Percentiles rank a stretch among this genome's conserved stretches.
phyloP scores from a whole-genome alignment of 1,140 invertebrate species.

The Limonius californicus region DNA sequence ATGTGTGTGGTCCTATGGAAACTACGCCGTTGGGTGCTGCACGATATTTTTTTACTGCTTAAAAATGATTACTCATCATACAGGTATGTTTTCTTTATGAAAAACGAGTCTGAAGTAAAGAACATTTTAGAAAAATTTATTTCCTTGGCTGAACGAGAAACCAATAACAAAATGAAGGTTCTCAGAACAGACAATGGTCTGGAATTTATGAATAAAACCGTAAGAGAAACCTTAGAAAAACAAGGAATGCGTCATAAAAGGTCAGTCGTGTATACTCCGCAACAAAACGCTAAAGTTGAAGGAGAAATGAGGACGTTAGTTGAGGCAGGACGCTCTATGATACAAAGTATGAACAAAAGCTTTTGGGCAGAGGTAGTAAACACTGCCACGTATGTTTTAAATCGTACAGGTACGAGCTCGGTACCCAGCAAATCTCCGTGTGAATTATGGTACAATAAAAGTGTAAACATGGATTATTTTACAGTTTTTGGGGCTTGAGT shows the following conservation, averaged over 20 bases:
- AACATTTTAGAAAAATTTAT: constrained; percentile 35
- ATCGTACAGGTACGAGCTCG: constrained; percentile 33
- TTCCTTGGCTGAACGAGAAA: constrained; percentile 40
- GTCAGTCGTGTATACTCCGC: constrained; percentile 46
- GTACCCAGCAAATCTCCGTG: constrained; percentile 28
- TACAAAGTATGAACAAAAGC: constrained; percentile 27
- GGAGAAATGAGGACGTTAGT: constrained; percentile 46
- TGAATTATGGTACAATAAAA: constrained; percentile 33
- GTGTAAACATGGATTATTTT: constrained; percentile 20
- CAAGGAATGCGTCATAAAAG: constrained; percentile 25
- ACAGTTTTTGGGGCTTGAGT: constrained; percentile 22
- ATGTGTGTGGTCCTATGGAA: too few species aligned
- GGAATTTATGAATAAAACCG: constrained; percentile 43
- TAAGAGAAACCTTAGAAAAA: constrained; percentile 1
- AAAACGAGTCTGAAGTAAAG: constrained; percentile 39
- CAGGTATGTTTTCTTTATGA: constrained; percentile 41
- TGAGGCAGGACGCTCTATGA: constrained; percentile 46
- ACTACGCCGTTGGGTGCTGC: too few species aligned
- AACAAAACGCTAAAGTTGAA: constrained; percentile 52
- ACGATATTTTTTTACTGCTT: constrained; percentile 38
- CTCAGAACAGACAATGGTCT: constrained; percentile 42
- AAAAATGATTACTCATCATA: constrained; percentile 41
- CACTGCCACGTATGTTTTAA: constrained; percentile 36
- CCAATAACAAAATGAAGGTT: constrained; percentile 32
- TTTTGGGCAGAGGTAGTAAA: constrained; percentile 44